These are phyloP conservation scores for Phania funesta DNA, from an alignment of 2,888 invertebrate species.

Conservation along the genomic window DNA sequence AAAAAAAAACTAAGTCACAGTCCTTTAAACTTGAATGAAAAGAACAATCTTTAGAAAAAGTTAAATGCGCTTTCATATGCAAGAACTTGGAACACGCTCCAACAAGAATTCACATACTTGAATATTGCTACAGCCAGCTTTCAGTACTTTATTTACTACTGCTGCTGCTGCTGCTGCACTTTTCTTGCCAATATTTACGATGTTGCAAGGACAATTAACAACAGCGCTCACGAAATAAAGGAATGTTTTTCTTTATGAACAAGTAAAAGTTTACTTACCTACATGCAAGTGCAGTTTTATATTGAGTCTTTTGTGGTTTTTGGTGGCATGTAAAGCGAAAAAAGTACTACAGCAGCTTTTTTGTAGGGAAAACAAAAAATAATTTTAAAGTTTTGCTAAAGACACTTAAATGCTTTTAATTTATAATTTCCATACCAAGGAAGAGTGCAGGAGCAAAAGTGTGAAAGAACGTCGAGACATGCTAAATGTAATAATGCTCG, in stretches of 20 bases:
- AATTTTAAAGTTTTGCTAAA: constrained; percentile 73
- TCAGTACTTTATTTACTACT: neutral
- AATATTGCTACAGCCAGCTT: neutral
- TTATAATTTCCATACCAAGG: constrained; percentile 67
- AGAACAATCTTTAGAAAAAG: constrained; percentile 28
- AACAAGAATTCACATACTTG: neutral
- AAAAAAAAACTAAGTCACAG: constrained; percentile 11
- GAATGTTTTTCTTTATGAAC: constrained; percentile 20
- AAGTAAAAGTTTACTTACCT: neutral
- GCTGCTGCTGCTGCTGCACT: neutral
- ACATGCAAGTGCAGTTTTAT: neutral
- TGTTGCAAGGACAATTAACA: constrained; percentile 57
- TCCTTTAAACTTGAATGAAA: neutral
- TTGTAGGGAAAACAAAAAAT: neutral
- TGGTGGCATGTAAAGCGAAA: constrained; percentile 17
- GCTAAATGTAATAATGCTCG: too few species aligned
- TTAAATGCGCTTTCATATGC: neutral
- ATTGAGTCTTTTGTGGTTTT: constrained; percentile 37
- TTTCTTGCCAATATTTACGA: neutral
- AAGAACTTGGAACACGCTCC: neutral
- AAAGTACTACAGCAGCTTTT: neutral
- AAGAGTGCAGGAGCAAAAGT: neutral
- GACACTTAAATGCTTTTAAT: constrained; percentile 75
- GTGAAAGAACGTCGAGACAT: too few species aligned
- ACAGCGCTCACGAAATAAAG: neutral